phyloP scores from a whole-genome alignment of 1,140 invertebrate species.

The Drosophila parabipectinata region DNA sequence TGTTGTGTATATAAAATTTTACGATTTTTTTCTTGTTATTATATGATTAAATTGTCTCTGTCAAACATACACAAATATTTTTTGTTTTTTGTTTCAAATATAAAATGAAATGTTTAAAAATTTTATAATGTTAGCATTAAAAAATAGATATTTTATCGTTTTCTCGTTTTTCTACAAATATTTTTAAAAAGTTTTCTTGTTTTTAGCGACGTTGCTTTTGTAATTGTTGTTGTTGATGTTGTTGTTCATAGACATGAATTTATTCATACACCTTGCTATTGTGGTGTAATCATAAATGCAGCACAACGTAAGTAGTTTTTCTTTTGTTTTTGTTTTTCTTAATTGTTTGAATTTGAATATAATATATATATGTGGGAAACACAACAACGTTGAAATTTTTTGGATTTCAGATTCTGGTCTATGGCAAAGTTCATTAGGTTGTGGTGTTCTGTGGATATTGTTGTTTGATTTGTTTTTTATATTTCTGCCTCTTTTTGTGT shows the following conservation, averaged over 20 bases:
- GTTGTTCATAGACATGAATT: constrained; percentile 28
- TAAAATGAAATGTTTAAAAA: constrained; percentile 62
- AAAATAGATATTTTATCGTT: constrained; percentile 28
- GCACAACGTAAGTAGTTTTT: constrained; percentile 65
- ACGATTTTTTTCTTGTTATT: constrained; percentile 48
- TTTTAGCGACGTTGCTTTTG: constrained; percentile 79
- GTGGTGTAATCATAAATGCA: constrained; percentile 32
- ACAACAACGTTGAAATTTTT: constrained; percentile 66
- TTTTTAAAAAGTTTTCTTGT: constrained; percentile 78
- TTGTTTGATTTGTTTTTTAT: constrained; percentile 31
- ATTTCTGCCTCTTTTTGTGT: neutral
- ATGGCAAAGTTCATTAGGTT: constrained; percentile 46
- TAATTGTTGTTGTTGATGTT: constrained; percentile 35
- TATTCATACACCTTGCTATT: constrained; percentile 8
- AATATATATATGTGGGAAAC: constrained; percentile 33
- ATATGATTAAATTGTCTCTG: constrained; percentile 51
- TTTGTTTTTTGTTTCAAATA: constrained; percentile 16
- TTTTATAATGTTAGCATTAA: constrained; percentile 56
- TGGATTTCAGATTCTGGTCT: constrained; percentile 27
- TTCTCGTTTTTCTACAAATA: constrained; percentile 35
- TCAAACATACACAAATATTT: constrained; percentile 45
- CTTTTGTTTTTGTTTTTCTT: constrained; percentile 31
- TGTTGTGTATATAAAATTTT: constrained; percentile 55
- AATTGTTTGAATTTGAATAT: constrained; percentile 41
- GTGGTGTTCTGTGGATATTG: constrained; percentile 51